These are phyloP conservation scores for Epirrhoe alternata DNA, from an alignment of 2,888 invertebrate species.

Conservation along the genomic window DNA sequence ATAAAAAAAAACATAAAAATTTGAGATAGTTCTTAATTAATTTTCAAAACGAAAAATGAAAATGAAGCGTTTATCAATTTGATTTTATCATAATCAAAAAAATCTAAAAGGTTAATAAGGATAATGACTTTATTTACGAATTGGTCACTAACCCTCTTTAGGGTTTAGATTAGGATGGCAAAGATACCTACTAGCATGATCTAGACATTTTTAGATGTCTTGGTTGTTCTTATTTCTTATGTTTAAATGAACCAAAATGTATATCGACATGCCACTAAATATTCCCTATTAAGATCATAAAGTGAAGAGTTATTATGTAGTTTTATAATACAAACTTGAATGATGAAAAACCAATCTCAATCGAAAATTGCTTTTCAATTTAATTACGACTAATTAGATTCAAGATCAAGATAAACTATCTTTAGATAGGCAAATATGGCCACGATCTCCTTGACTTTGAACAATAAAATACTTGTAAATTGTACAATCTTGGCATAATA, in stretches of 20 bases:
- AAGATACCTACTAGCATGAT: too few relatives aligned
- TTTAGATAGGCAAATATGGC: background rate
- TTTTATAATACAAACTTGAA: background rate
- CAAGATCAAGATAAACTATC: slow-evolving; percentile 7
- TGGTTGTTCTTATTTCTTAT: too few relatives aligned
- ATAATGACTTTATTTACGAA: background rate
- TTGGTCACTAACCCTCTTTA: background rate
- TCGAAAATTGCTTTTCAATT: background rate
- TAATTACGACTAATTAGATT: background rate
- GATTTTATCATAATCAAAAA: too few relatives aligned
- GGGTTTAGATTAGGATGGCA: too few relatives aligned
- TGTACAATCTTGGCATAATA: background rate
- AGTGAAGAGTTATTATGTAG: background rate
- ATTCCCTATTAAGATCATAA: too few relatives aligned
- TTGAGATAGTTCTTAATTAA: too few relatives aligned
- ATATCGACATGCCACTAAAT: too few relatives aligned
- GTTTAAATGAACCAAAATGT: too few relatives aligned
- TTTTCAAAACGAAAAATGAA: background rate
- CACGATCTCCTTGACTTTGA: slow-evolving; percentile 18
- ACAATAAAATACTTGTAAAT: background rate
- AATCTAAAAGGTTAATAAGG: background rate
- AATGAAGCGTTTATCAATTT: background rate
- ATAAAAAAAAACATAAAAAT: background rate
- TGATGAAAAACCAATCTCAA: background rate
- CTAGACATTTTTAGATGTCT: too few relatives aligned